Percentiles rank a stretch among this genome's conserved stretches.
Evolutionary conservation across 2,888 invertebrate genomes (phyloP).

Genomic region (Athalia rosae): DNA sequence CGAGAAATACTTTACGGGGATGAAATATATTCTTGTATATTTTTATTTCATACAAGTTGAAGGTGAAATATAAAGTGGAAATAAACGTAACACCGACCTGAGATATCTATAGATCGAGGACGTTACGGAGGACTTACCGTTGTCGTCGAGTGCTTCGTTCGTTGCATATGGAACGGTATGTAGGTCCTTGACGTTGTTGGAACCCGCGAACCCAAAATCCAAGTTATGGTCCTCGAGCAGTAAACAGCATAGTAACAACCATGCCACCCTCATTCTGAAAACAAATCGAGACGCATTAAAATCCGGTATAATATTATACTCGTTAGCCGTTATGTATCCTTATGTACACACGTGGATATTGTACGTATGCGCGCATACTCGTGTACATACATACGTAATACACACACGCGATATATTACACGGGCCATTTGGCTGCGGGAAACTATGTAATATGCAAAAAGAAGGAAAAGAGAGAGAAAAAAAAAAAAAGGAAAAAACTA

Average conservation of each 20-base stretch:
- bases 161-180: constrained; percentile 45
- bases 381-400: not conserved
- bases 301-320: constrained; percentile 27
- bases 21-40: no score
- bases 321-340: not conserved
- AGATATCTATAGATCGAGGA: constrained; percentile 20
- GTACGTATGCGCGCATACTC: not conserved
- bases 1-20: no score
- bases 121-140: constrained; percentile 41
- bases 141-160: constrained; percentile 44
- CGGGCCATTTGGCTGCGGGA: constrained; percentile 50
- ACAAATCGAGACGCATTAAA: constrained; percentile 47
- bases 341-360: not conserved
- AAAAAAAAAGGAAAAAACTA: constrained; percentile 9
- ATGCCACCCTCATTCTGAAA: constrained; percentile 71
- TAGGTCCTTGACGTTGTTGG: constrained; percentile 44
- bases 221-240: constrained; percentile 69
- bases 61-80: constrained; percentile 21
- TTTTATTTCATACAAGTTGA: not conserved
- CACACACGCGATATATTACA: constrained; percentile 47
- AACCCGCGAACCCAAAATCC: constrained; percentile 62
- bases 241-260: constrained; percentile 71
- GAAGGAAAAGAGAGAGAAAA: not conserved
- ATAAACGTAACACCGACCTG: constrained; percentile 17
- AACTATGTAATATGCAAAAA: constrained; percentile 50